Evolutionary conservation across 1,140 invertebrate species (phyloP).

Genomic region (Psix sp.): DNA sequence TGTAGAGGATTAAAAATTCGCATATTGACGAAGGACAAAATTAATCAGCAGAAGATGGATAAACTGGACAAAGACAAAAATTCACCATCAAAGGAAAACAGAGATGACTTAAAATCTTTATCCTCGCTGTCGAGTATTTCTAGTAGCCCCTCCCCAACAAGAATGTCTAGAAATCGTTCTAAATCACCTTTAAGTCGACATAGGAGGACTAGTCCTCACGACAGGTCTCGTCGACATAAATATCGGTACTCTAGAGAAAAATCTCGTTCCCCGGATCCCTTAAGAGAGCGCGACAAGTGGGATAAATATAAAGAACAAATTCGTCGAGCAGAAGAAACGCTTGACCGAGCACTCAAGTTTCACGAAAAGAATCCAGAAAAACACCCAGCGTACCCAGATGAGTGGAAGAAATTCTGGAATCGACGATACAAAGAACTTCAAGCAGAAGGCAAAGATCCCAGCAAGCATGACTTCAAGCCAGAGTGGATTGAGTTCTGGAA

Average conservation of each 20-base stretch:
- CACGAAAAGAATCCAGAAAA: conserved; percentile 91
- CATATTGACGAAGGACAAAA: conserved; percentile 72
- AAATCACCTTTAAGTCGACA: conserved; percentile 47
- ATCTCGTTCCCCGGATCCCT: conserved; percentile 62
- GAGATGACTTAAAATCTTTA: conserved; percentile 73
- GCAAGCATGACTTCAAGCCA: conserved; percentile 88
- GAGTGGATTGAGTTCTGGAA: conserved; percentile 92
- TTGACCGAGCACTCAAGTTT: conserved; percentile 79
- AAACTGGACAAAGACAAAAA: conserved; percentile 62
- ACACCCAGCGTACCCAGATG: conserved; percentile 88
- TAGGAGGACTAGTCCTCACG: conserved; percentile 32
- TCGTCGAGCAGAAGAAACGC: conserved; percentile 77
- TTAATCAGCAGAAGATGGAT: conserved; percentile 66
- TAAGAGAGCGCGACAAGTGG: conserved; percentile 78
- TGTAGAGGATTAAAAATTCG: conserved; percentile 74
- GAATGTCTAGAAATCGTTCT: conserved; percentile 56
- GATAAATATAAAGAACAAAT: conserved; percentile 78
- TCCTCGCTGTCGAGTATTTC: conserved; percentile 76
- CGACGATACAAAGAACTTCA: conserved; percentile 88
- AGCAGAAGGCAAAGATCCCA: conserved; percentile 84
- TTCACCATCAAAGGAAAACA: conserved; percentile 58
- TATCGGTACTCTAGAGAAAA: conserved; percentile 63
- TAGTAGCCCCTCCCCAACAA: conserved; percentile 70
- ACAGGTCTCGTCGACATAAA: conserved; percentile 55
- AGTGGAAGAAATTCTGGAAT: conserved; percentile 93